Evolutionary conservation across 1,140 invertebrate species (phyloP), one percentile per base, ranked within the genome.

Genomic region (Drosophila navojoa): DNA sequence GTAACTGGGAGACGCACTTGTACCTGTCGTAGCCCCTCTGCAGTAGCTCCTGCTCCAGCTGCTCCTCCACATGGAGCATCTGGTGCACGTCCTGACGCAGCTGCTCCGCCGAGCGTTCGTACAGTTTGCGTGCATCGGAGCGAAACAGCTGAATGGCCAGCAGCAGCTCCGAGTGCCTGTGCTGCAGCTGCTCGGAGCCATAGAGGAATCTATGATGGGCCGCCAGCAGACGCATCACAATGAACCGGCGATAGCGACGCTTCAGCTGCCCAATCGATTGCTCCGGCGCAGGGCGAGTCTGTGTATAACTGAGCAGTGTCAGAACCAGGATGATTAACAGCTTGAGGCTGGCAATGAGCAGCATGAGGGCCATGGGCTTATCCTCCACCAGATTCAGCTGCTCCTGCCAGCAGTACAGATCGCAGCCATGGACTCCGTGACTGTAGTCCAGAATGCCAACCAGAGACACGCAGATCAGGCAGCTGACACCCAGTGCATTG

Each of bases 181-280:
- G 16, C 5, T 45, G 22, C 2, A 27, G 47, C 50, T 32, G 19
- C 4, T 5, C 32, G 4, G 10, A n/a, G 13, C 19, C 45, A 0
- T 29, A 29, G 15, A 76, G 3, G 27, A 86, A 62, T 5, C 55
- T 11, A n/a, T 87, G 47, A 2, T 77, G 25, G 25, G 64, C 67
- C 1, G 59, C 61, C 44, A 87, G 5, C 3, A 87, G 62, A 10
- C 72, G 72, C 82, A 87, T 87, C 2, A 87, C 5, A 16, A 79
- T 50, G 10, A 73, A 87, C 1, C 68, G 76, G n/a, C 64, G 42
- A 67, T 71, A 86, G 9, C 82, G 82, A 3, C 44, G 71, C 22
- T 67, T 72, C 1, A 67, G 55, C 22, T 32, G 27, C 5, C 54
- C 10, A n/a, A 81, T 57, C 1, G 79, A 22, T 11, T 59, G 49